These are phyloP conservation scores for Adineta ricciae DNA, from an alignment of 2,888 invertebrate species.

Conservation along the genomic window DNA sequence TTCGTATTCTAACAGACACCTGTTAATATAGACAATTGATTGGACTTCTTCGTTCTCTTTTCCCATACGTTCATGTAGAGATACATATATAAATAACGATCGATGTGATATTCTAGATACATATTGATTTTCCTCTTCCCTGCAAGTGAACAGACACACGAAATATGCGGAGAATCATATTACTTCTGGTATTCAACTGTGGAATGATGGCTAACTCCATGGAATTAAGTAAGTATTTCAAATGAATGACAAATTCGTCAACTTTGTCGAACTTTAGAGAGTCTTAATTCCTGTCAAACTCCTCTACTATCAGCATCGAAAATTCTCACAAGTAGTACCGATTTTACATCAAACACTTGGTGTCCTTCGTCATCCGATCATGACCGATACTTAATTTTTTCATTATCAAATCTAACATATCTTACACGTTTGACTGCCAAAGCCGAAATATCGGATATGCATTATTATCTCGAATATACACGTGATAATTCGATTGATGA, in stretches of 20 bases:
- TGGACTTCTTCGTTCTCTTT: neutral
- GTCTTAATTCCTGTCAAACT: neutral
- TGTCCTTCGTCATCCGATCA: neutral
- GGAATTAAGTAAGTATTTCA: neutral
- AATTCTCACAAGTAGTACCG: neutral
- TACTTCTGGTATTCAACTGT: neutral
- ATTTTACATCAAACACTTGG: neutral
- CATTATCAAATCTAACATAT: constrained; percentile 1
- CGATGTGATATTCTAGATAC: neutral
- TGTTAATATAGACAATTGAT: neutral
- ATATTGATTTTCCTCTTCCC: neutral
- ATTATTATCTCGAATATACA: constrained; percentile 8
- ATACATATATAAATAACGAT: neutral
- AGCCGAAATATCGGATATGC: neutral
- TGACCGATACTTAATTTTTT: neutral
- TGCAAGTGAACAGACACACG: neutral
- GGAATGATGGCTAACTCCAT: neutral
- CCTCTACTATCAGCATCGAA: neutral
- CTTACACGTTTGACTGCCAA: neutral
- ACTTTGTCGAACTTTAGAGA: neutral
- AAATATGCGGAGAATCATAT: neutral
- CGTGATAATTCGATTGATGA: neutral
- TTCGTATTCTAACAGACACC: neutral
- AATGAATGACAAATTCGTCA: too few species aligned
- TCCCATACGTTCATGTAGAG: neutral